Conservation (phyloP, 2,888 invertebrate genomes). For the Harpagoxenus sublaevis region DNA sequence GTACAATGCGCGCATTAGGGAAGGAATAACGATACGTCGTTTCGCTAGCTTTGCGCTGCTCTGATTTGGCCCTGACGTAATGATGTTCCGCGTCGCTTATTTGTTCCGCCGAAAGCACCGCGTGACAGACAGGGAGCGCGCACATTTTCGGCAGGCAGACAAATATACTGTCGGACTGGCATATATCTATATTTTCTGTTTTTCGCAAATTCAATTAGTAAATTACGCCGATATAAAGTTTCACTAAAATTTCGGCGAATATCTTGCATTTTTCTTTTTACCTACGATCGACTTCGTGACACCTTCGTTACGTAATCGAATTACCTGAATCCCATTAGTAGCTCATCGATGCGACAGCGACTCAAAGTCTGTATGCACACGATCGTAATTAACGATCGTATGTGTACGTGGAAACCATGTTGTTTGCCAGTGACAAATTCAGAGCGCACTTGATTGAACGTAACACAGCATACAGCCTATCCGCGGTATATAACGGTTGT, state of each 20-base stretch:
- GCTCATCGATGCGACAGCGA: constrained; percentile 69
- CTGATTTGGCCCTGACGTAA: constrained; percentile 28
- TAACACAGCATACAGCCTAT: constrained; percentile 59
- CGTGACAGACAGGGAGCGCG: neutral
- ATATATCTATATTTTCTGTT: neutral
- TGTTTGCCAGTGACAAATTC: constrained; percentile 74
- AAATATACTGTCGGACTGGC: neutral
- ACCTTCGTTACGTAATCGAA: constrained; percentile 77
- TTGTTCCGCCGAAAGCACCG: neutral
- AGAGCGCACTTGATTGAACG: constrained; percentile 67
- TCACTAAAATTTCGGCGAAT: neutral
- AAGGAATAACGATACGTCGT: constrained; percentile 68
- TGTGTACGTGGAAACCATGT: constrained; percentile 69
- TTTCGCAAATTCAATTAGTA: neutral
- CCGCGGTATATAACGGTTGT: constrained; percentile 41
- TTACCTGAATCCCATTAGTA: constrained; percentile 79
- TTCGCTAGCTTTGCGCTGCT: constrained; percentile 56
- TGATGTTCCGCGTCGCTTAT: constrained; percentile 35
- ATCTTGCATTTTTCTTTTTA: neutral
- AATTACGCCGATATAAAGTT: neutral
- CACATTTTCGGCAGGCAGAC: neutral
- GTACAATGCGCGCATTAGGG: constrained; percentile 60
- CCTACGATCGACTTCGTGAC: constrained; percentile 12
- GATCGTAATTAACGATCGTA: constrained; percentile 60
- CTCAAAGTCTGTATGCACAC: constrained; percentile 36